Evolutionary conservation across 2,113 vertebrate genomes (phyloP).

Genomic region (Hippocampus zosterae): DNA sequence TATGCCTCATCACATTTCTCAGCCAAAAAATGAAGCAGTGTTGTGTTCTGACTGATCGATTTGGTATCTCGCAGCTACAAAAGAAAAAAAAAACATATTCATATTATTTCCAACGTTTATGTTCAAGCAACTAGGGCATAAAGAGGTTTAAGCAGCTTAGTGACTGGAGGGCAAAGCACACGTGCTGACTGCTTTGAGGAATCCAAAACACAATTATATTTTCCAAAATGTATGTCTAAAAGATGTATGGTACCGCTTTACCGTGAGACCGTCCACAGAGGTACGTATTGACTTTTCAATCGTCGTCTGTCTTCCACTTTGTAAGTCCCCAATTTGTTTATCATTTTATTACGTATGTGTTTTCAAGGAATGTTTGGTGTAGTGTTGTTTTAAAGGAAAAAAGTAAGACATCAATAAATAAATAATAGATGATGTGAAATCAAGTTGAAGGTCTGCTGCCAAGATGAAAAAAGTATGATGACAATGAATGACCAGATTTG

Average conservation of each 20-base stretch:
- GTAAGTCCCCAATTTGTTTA: too few species aligned
- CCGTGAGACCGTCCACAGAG: too few species aligned
- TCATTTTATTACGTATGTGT: too few species aligned
- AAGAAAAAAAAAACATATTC: slow-evolving; percentile 3
- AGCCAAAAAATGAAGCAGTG: slow-evolving; percentile 89
- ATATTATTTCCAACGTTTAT: not conserved
- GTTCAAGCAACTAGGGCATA: not conserved
- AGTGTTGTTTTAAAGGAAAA: too few species aligned
- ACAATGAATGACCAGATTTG: not conserved
- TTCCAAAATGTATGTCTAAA: too few species aligned
- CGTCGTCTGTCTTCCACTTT: too few species aligned
- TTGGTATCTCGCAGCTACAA: slow-evolving; percentile 92
- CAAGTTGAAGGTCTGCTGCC: not conserved
- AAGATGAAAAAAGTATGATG: not conserved
- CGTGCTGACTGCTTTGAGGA: not conserved
- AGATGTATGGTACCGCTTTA: not conserved
- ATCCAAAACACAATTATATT: not conserved
- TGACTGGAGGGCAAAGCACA: not conserved
- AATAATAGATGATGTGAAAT: too few species aligned
- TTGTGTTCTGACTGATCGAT: slow-evolving; percentile 85
- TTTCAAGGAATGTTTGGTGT: too few species aligned
- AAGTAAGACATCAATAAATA: too few species aligned
- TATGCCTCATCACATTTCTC: slow-evolving; percentile 86
- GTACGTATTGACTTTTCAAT: too few species aligned
- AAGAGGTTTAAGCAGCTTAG: not conserved